These are phyloP conservation scores for Drosophila miranda DNA, from an alignment of 1,140 invertebrate genomes.

Conservation along the genomic window DNA sequence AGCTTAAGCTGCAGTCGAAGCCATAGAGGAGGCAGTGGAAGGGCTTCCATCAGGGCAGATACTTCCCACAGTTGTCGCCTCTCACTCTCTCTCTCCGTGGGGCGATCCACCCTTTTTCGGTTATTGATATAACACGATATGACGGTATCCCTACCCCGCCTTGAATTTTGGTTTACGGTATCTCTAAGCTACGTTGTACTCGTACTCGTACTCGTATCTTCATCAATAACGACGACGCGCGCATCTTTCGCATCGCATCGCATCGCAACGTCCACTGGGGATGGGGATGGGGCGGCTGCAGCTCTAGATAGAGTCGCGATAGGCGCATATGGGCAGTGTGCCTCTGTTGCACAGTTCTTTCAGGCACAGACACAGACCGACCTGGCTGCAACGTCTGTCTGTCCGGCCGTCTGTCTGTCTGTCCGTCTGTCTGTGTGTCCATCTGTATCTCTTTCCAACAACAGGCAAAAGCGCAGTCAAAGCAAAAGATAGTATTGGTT, in stretches of 20 bases:
- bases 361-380: slow-evolving; percentile 27
- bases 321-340: slow-evolving; percentile 77
- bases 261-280: slow-evolving; percentile 49
- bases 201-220: slow-evolving; percentile 71
- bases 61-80: slow-evolving; percentile 46
- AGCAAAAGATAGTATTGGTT: not conserved
- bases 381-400: slow-evolving; percentile 30
- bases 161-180: slow-evolving; percentile 63
- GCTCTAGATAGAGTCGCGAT: slow-evolving; percentile 76
- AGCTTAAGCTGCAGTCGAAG: slow-evolving; percentile 38
- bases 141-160: slow-evolving; percentile 52
- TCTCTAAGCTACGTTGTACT: slow-evolving; percentile 36
- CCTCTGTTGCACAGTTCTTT: slow-evolving; percentile 46
- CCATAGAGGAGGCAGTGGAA: slow-evolving; percentile 51
- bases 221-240: slow-evolving; percentile 72
- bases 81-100: slow-evolving; percentile 18
- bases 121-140: slow-evolving; percentile 81
- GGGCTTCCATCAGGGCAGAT: slow-evolving; percentile 36
- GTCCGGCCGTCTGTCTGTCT: slow-evolving; percentile 21
- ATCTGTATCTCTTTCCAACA: slow-evolving; percentile 19
- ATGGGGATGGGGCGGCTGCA: slow-evolving; percentile 35
- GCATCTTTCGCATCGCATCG: slow-evolving; percentile 66
- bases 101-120: slow-evolving; percentile 79
- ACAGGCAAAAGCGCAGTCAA: slow-evolving; percentile 19
- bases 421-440: slow-evolving; percentile 16